A percentile compares a stretch with the other conserved stretches of the same genome.
Evolutionary conservation across 1,140 invertebrate genomes (phyloP).

Genomic region (Trissolcus basalis): DNA sequence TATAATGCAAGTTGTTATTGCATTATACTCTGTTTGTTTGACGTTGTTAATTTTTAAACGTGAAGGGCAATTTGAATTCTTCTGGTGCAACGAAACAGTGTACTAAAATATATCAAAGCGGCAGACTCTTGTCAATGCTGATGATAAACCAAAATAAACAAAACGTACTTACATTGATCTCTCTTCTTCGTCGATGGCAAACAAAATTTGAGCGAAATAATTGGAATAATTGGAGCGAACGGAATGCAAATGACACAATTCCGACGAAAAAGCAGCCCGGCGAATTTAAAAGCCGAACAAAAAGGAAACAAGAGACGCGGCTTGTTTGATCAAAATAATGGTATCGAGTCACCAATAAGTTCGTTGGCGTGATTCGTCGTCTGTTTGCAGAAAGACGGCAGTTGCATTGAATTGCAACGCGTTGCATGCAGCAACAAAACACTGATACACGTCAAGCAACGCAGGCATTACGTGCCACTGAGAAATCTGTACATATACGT

Average conservation of each 20-base stretch:
- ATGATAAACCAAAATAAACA: too few species aligned
- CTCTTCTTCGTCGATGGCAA: too few species aligned
- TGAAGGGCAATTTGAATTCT: too few species aligned
- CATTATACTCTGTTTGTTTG: conserved; percentile 14
- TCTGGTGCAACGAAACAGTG: too few species aligned
- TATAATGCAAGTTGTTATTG: conserved; percentile 32
- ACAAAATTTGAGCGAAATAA: too few species aligned
- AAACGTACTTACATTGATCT: too few species aligned
- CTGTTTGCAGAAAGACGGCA: conserved; percentile 30
- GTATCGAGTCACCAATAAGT: conserved; percentile 44
- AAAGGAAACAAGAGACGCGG: too few species aligned
- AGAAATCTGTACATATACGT: conserved; percentile 46
- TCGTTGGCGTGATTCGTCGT: conserved; percentile 29
- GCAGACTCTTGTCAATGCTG: too few species aligned
- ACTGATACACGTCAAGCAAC: conserved; percentile 41
- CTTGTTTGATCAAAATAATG: conserved; percentile 26
- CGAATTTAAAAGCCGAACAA: too few species aligned
- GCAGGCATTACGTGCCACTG: conserved; percentile 44
- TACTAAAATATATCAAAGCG: too few species aligned
- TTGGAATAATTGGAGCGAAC: conserved; percentile 1
- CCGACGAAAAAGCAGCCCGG: too few species aligned
- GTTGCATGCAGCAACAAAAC: conserved; percentile 34
- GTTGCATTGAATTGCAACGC: conserved; percentile 41
- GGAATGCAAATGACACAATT: background rate
- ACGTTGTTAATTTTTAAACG: background rate